Evolutionary conservation across 2,113 vertebrate genomes (phyloP).

Genomic region (Anhinga rufa): DNA sequence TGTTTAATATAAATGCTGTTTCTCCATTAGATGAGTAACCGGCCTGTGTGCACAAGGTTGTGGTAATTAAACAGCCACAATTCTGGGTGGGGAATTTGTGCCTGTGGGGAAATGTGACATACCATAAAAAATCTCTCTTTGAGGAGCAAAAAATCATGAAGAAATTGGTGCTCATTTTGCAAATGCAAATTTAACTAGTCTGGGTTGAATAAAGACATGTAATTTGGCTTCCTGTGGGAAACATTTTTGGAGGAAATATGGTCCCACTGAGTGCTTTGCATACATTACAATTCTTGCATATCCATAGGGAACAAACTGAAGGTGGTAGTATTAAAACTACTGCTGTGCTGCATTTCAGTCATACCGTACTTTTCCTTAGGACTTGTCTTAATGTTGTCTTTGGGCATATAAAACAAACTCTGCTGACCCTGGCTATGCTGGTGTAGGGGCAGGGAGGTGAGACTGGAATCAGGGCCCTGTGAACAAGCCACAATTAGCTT

Average conservation of each 20-base stretch:
- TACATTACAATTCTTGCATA: neutral
- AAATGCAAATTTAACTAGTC: neutral
- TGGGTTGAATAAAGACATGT: neutral
- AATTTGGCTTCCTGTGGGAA: neutral
- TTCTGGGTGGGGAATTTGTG: neutral
- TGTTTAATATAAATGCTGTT: neutral
- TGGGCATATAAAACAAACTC: neutral
- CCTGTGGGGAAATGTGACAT: neutral
- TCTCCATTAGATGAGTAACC: neutral
- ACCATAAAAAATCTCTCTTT: neutral
- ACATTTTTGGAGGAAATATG: neutral
- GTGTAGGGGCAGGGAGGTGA: neutral
- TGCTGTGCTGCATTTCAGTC: neutral
- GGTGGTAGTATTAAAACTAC: neutral
- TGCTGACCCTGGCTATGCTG: neutral
- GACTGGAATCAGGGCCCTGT: neutral
- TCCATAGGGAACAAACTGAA: neutral
- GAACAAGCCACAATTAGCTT: neutral
- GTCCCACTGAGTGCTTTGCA: neutral
- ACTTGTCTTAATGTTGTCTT: neutral
- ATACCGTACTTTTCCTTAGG: neutral
- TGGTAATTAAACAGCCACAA: neutral
- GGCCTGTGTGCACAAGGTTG: neutral
- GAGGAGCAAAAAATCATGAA: neutral
- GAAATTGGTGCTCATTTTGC: neutral